phyloP scores from a whole-genome alignment of 1,140 invertebrate species.

The Teleogryllus occipitalis region DNA sequence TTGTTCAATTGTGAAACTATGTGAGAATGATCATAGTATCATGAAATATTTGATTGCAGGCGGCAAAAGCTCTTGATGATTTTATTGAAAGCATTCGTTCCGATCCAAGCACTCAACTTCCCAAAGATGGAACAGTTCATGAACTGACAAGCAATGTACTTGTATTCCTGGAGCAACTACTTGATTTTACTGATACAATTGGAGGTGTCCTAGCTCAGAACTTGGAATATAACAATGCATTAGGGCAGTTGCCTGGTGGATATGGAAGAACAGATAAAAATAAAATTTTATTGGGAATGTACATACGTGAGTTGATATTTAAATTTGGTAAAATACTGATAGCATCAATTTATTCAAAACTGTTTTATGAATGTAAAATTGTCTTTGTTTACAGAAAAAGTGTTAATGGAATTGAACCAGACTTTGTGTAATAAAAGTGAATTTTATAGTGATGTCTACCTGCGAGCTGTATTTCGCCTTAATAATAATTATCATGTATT shows the following conservation, averaged over 20 bases:
- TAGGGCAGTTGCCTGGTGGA: constrained; percentile 19
- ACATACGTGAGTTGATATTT: constrained; percentile 18
- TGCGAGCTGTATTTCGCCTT: constrained; percentile 77
- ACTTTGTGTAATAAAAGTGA: constrained; percentile 79
- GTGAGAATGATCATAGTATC: too few relatives aligned
- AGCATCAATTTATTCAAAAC: neutral
- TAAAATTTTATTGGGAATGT: constrained; percentile 17
- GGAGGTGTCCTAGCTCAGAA: constrained; percentile 40
- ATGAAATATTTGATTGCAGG: constrained; percentile 42
- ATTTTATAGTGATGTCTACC: constrained; percentile 67
- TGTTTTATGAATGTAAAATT: neutral
- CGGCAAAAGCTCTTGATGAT: constrained; percentile 81
- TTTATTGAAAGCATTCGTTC: constrained; percentile 84
- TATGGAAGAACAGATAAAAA: constrained; percentile 33
- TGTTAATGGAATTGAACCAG: constrained; percentile 74
- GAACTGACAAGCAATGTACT: constrained; percentile 90
- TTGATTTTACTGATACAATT: constrained; percentile 68
- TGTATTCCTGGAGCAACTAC: constrained; percentile 76
- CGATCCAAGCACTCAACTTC: constrained; percentile 73
- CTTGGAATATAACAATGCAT: constrained; percentile 25
- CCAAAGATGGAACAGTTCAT: constrained; percentile 93
- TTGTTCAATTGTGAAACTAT: too few relatives aligned
- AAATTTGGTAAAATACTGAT: neutral
- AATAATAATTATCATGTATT: constrained; percentile 92
- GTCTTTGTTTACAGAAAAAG: constrained; percentile 54